A percentile compares a stretch with the other conserved stretches of the same genome.
Evolutionary conservation across 2,888 invertebrate species (phyloP).

Genomic region (Leistus spinibarbis): DNA sequence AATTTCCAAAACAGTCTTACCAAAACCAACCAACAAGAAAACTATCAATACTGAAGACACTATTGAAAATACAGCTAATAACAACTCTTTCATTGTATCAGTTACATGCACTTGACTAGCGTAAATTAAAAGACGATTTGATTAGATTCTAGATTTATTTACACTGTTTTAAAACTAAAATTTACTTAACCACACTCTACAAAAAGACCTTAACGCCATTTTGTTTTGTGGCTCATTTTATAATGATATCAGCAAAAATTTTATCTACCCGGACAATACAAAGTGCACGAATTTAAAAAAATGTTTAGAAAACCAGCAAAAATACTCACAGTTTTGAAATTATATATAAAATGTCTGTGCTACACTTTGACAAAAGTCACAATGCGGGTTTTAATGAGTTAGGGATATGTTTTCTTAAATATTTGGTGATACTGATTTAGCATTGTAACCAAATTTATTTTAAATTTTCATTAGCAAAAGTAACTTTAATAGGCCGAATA

Average conservation of each 20-base stretch:
- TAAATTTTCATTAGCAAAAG: not conserved
- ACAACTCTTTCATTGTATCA: constrained; percentile 55
- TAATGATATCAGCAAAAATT: constrained; percentile 14
- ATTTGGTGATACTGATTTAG: not conserved
- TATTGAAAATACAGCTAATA: constrained; percentile 61
- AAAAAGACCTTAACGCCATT: constrained; percentile 30
- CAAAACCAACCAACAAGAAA: constrained; percentile 63
- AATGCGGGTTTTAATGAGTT: constrained; percentile 24
- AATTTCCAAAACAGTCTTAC: constrained; percentile 55
- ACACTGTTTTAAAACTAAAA: constrained; percentile 20
- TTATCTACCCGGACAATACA: constrained; percentile 4
- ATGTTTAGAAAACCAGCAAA: constrained; percentile 12
- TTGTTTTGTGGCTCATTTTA: constrained; percentile 29
- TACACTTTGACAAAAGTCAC: constrained; percentile 12
- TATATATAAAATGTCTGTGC: not conserved
- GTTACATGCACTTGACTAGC: constrained; percentile 10
- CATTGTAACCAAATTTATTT: not conserved
- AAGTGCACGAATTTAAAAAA: not conserved
- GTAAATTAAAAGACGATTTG: not conserved
- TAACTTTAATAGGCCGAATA: too few relatives aligned
- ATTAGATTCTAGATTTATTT: constrained; percentile 7
- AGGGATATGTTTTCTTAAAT: constrained; percentile 13
- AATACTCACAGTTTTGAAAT: constrained; percentile 25
- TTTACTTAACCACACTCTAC: constrained; percentile 33
- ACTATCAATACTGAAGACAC: constrained; percentile 64